Evolutionary conservation across 2,888 invertebrate genomes (phyloP), one percentile per base, ranked within the genome.

Genomic region (Agonopterix heracliana): DNA sequence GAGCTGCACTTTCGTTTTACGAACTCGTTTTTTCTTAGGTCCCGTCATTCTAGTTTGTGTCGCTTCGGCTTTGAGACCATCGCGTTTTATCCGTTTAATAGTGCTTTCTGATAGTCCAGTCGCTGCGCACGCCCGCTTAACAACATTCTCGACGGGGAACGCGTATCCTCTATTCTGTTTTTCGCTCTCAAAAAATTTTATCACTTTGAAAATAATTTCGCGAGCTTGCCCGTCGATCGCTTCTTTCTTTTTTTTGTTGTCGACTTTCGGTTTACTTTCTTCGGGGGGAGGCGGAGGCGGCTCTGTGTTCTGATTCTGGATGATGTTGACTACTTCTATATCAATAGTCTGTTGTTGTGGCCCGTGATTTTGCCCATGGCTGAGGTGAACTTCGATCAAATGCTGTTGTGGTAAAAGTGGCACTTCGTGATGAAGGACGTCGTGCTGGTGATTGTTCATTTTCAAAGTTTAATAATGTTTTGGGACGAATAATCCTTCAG

Each of bases 111-210:
- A 86, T 0, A 86, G 54, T 0, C 87, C 87, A 1, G 87, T 87
- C 0, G 87, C 87, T 0, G 86, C 86, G 40, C 86, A 86, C 0
- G 87, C 83, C 2, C 87, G 61, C 58, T 88, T 87, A 0, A 87
- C 81, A 1, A 87, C 87, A 52, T 87, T 86, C 56, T 88, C 86
- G 0, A 87, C 87, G 0, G 87, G 86, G 57, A 80, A 86, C 1
- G 85, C 78, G 52, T 87, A 87, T 40, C 86, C 86, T 57, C 85
- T 75, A 13, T 84, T 87, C 55, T 81, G 81, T 75, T 87, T 87
- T 71, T 87, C 87, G 50, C 85, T 86, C 55, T 87, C 87, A 56
- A 87, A 87, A 58, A 87, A 87, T 58, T 85, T 86, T 12, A 87
- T 86, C 12, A 87, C 87, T 65, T 83, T 81, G 56, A 74, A 87